Evolutionary conservation across 2,797 vertebrate species (phyloP).

Genomic region (Catharus ustulatus): DNA sequence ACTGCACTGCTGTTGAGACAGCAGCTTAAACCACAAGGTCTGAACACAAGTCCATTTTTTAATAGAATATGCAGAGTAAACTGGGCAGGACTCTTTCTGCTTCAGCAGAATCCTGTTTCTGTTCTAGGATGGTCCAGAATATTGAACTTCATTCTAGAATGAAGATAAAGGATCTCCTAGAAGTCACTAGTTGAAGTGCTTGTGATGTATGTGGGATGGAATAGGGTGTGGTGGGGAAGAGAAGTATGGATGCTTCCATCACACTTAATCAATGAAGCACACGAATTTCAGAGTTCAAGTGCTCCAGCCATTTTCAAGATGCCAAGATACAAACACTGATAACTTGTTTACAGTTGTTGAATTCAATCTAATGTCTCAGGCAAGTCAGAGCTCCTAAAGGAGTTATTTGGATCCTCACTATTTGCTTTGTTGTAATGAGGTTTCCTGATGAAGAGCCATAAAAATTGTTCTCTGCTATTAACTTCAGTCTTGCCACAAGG

Average conservation of each 20-base stretch:
- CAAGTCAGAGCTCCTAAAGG: background rate
- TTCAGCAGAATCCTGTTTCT: background rate
- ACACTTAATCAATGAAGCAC: background rate
- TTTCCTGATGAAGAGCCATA: background rate
- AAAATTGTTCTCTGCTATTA: background rate
- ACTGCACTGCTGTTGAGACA: background rate
- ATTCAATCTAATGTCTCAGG: background rate
- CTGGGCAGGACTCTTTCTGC: background rate
- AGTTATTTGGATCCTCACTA: background rate
- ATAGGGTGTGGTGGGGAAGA: background rate
- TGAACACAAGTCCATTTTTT: background rate
- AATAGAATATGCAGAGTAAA: background rate
- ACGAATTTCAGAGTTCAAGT: background rate
- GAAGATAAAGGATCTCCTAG: background rate
- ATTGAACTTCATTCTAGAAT: background rate
- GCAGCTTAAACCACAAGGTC: background rate
- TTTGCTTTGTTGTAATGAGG: slow-evolving; percentile 1
- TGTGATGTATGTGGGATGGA: background rate
- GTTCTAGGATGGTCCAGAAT: background rate
- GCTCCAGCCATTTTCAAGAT: background rate
- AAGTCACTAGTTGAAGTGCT: background rate
- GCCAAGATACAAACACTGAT: background rate
- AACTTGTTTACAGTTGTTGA: background rate
- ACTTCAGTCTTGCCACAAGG: background rate
- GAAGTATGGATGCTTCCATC: background rate